These are phyloP conservation scores for Pachymerium ferrugineum DNA, from an alignment of 2,888 invertebrate genomes.

Conservation along the genomic window DNA sequence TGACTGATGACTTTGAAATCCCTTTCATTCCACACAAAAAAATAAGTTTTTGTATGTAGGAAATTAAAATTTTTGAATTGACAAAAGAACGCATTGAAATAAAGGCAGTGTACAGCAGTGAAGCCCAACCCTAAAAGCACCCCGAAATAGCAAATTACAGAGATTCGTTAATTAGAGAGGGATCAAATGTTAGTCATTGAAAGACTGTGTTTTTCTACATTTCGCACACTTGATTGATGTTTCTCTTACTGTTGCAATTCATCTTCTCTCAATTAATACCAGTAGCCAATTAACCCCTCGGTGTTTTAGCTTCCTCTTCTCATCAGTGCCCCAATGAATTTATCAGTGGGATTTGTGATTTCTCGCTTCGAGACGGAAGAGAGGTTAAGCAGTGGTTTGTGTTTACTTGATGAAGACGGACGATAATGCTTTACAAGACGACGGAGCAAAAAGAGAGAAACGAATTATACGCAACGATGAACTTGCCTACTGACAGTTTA, in stretches of 20 bases:
- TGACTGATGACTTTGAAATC: too few relatives aligned
- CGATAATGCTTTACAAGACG: neutral
- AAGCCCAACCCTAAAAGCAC: neutral
- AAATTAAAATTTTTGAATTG: too few relatives aligned
- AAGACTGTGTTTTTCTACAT: neutral
- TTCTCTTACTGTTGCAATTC: neutral
- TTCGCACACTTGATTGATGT: neutral
- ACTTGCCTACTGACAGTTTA: neutral
- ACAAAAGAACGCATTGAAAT: neutral
- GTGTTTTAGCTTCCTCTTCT: neutral
- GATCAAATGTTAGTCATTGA: neutral
- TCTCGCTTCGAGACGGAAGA: neutral
- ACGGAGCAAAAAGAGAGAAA: neutral
- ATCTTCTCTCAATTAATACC: neutral
- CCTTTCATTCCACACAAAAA: too few relatives aligned
- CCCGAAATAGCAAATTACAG: too few relatives aligned
- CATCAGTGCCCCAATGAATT: neutral
- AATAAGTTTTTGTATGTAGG: too few relatives aligned
- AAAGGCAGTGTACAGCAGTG: neutral
- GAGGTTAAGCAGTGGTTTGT: neutral
- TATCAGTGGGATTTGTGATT: conserved; percentile 2
- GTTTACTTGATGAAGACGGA: neutral
- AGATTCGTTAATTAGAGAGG: neutral
- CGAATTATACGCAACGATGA: neutral
- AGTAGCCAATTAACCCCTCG: neutral